Evolutionary conservation across 2,113 vertebrate species (phyloP), one percentile per base, ranked within the genome.

Genomic region (Nycticryphes semicollaris): DNA sequence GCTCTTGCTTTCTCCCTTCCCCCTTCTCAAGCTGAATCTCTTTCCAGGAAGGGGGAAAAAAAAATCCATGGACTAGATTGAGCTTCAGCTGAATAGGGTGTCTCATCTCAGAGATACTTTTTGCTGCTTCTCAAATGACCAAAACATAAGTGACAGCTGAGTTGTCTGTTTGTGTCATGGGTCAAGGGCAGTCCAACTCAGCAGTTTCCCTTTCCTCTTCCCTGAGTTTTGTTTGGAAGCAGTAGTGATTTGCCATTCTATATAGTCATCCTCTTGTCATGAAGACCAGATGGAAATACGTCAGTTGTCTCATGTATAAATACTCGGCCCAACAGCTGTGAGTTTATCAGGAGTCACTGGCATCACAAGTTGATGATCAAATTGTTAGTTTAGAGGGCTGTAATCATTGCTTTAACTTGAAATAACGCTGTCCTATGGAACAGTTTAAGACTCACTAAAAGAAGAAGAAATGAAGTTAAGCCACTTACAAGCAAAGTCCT

Each of bases 181-280:
- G 76, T 96, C 94, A 96, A 96, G 89, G 77, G 93, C 89, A 96
- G 78, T 93, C 84, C 86, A 89, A 7, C 69, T 97, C 74, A 94
- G 91, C 89, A 96, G 93, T 91, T 94, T 97, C 94, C 72, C 73
- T 97, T 97, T 96, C 83, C 78, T 92, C 89, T 96, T 95, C 67
- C 89, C 87, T 3, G 33, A 37, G 47, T 97, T 96, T 86, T 96
- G 76, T 96, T 96, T 97, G 80, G 93, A 93, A 92, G 91, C 57
- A 66, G 89, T 21, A 78, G 50, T 93, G 68, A 39, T 92, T 92
- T 73, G 85, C 83, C 54, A 25, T 93, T 95, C 91, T 95, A 31
- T 93, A 12, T 39, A 92, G 94, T 93, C 87, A 90, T 85, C 63
- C 66, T 79, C 66, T 78, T 77, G 91, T 87, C 90, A 80, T 96